Conservation (phyloP, 1,140 invertebrate genomes). For the Drosophila pectinifera region DNA sequence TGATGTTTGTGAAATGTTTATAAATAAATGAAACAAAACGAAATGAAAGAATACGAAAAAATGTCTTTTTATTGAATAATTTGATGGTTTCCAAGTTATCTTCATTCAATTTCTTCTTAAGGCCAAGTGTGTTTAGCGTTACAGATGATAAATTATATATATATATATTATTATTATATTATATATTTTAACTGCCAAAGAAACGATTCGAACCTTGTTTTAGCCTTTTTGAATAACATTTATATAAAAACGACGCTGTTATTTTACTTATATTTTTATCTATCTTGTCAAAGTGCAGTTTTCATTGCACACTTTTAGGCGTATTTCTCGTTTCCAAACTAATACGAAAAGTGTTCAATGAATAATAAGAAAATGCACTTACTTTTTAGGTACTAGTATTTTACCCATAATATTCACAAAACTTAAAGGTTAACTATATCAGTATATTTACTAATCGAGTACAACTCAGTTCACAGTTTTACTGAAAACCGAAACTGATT, state of each 20-base stretch:
- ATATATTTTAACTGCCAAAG: too few species aligned
- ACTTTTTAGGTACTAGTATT: neutral
- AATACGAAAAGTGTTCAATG: too few species aligned
- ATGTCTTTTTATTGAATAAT: conserved; percentile 7
- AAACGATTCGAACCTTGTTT: too few species aligned
- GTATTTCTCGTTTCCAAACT: too few species aligned
- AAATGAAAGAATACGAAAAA: conserved; percentile 42
- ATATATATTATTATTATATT: too few species aligned
- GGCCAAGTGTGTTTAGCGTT: too few species aligned
- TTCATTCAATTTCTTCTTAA: too few species aligned
- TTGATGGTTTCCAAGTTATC: too few species aligned
- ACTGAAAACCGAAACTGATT: conserved; percentile 37
- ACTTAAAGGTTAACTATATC: conserved; percentile 15
- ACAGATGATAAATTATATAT: too few species aligned
- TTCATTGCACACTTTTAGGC: conserved; percentile 19
- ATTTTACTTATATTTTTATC: neutral
- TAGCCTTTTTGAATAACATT: too few species aligned
- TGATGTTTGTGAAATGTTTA: conserved; percentile 83
- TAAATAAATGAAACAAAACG: conserved; percentile 67
- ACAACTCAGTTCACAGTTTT: conserved; percentile 43
- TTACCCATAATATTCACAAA: neutral
- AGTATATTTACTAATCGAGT: conserved; percentile 54
- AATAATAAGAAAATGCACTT: neutral
- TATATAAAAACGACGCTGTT: too few species aligned
- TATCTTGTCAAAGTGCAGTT: neutral